A percentile compares a stretch with the other conserved stretches of the same genome.
Conservation (phyloP, 1,140 invertebrate species). For the Mamestra configurata region DNA sequence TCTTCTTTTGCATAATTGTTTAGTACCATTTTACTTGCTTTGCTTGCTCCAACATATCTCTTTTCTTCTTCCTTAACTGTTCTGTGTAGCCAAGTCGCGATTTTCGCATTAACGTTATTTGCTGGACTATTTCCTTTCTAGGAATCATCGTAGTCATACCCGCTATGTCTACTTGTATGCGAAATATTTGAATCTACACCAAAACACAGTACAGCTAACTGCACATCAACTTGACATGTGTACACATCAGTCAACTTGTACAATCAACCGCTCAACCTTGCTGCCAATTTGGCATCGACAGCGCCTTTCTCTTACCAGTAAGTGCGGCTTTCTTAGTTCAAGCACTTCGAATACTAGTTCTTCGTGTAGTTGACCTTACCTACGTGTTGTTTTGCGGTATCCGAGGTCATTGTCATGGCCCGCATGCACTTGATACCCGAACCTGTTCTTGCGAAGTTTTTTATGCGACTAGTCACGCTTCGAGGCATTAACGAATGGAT, state of each 20-base stretch:
- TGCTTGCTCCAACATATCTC: too few relatives aligned
- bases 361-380: background rate
- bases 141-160: background rate
- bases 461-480: background rate
- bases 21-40: too few relatives aligned
- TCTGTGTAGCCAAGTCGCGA: too few relatives aligned
- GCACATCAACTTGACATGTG: constrained; percentile 8
- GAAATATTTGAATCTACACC: background rate
- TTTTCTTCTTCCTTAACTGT: too few relatives aligned
- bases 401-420: constrained; percentile 22
- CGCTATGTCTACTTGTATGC: background rate
- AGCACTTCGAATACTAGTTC: background rate
- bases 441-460: constrained; percentile 12
- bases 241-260: constrained; percentile 5
- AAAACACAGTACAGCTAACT: constrained; percentile 13
- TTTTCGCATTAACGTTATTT: too few relatives aligned
- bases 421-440: constrained; percentile 21
- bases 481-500: background rate
- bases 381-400: constrained; percentile 27
- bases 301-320: background rate
- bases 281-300: background rate
- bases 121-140: background rate
- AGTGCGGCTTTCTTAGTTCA: background rate
- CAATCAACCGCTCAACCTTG: background rate
- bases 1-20: too few relatives aligned